phyloP scores from a whole-genome alignment of 2,113 vertebrate species.

The Eulemur macaco region DNA sequence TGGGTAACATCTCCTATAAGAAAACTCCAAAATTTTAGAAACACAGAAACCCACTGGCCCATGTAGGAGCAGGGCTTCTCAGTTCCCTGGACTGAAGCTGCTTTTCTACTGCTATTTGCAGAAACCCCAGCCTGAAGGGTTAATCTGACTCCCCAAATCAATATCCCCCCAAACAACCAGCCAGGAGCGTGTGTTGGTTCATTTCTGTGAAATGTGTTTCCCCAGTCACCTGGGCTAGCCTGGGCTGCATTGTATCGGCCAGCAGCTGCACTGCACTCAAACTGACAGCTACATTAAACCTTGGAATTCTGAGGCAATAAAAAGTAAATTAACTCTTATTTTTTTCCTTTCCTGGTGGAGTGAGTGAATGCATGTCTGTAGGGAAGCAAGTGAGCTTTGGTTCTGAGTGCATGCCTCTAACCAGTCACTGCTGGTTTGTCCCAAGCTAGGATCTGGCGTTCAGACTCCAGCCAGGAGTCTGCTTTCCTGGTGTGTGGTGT shows the following conservation, averaged over 20 bases:
- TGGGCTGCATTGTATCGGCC: constrained; percentile 84
- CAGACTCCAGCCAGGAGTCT: constrained; percentile 51
- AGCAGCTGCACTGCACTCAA: constrained; percentile 86
- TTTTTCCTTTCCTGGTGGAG: constrained; percentile 85
- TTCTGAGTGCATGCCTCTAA: constrained; percentile 79
- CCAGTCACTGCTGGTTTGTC: constrained; percentile 79
- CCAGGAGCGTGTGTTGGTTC: constrained; percentile 77
- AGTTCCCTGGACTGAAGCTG: background rate
- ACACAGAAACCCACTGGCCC: constrained; percentile 20
- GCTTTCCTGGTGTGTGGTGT: constrained; percentile 57
- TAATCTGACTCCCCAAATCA: constrained; percentile 78
- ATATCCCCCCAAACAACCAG: constrained; percentile 72
- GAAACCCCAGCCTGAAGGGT: constrained; percentile 74
- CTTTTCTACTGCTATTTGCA: constrained; percentile 68
- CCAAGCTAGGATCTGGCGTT: constrained; percentile 74
- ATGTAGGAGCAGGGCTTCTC: constrained; percentile 33
- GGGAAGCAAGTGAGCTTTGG: constrained; percentile 84
- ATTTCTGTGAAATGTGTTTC: constrained; percentile 82
- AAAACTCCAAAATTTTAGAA: constrained; percentile 35
- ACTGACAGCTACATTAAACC: constrained; percentile 89
- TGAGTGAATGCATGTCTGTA: constrained; percentile 87
- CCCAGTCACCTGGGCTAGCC: constrained; percentile 77
- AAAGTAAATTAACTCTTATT: constrained; percentile 89
- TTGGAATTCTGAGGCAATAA: constrained; percentile 88
- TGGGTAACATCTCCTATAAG: background rate